Evolutionary conservation across 2,113 vertebrate genomes (phyloP), one percentile per base, ranked within the genome.

Genomic region (Pycnonotus jocosus): DNA sequence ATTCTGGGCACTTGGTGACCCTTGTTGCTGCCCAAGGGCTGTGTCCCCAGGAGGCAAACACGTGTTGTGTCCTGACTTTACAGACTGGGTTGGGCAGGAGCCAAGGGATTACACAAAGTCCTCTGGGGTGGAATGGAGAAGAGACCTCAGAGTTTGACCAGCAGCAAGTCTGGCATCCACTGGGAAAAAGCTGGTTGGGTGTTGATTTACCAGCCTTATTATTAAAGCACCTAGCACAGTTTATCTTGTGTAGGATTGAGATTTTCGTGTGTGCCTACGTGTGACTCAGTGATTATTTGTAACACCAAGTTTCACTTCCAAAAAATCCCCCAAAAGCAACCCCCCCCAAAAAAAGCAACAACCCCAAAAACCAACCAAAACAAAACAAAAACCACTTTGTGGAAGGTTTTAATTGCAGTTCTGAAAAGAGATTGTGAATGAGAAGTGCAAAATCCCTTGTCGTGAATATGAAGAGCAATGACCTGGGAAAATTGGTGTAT

Each of bases 1-100:
- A 91, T 91, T 69, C 89, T 89, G 81, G 62, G 84, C 48, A 45
- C 65, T 92, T 69, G 3, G 1, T 81, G 91, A 65, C 78, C 70
- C 37, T 71, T 65, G 16, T 8, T 72, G 44, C 37, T 90, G 71
- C 81, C 79, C 66, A 44, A 81, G 87, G 71, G 58, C 24, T 54
- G 38, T 54, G 42, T 87, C 45, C 70, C 70, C 38, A 12, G 62
- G 68, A 82, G 78, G 48, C 35, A 91, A 65, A 76, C 33, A 56
- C 8, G 50, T 81, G 65, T 38, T 69, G 24, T 44, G 42, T 65
- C 87, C 84, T 78, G 24, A 40, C 22, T 76, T 77, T 69, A 70
- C 50, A 56, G 71, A 57, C 15, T 37, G n/a, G 42, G 18, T 23
- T 5, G 1, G 18, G 60, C 30, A 22, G 24, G 33, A 90, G 74